Base-by-base conservation (phyloP, 2,888 invertebrate genomes). In the Saturnia pavonia region DNA sequence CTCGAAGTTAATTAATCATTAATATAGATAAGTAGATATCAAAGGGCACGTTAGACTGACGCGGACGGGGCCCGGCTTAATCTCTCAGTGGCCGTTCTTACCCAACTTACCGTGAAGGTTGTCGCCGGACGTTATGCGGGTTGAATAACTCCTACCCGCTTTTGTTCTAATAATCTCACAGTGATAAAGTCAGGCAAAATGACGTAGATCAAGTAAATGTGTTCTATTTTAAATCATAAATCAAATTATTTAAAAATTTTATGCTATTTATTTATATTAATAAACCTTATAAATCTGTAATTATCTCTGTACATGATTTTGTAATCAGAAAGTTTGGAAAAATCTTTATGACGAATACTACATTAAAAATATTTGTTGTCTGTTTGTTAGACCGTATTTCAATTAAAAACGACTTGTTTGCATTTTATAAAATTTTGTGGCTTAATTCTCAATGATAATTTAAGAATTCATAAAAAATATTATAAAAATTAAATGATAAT, bases 61-160 rank as follows among this genome's bases (percentile, higher is more conserved):
- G 69, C 72, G 69, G 72, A 74, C 72, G 69, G 68, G 73, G 73
- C 72, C 71, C 70, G 43, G 68, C 42, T 74, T 79, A 80, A 80
- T 80, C 80, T 81, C 75, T 72, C 73, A 70, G 69, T 72, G 74
- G 74, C 75, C 77, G 77, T 78, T 74, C 78, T 65, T 70, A 76
- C 77, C 74, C 76, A 77, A 83, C 77, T 85, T 83, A 81, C 84
- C 81, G 77, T 81, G 78, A 83, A 79, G 81, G 83, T 80, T 83
- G 85, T 85, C 82, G 79, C 78, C 82, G 78, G 76, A 71, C 75
- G 69, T 76, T 77, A 85, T 86, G 85, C 86, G 86, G 86, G 86
- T 72, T 75, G 86, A 85, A 85, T 86, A 85, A 86, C 85, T 78
- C 78, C 81, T 78, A 74, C 72, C 73, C 75, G 78, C 77, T 78